Evolutionary conservation across 1,140 invertebrate species (phyloP).

Genomic region (Steinernema khuongi): DNA sequence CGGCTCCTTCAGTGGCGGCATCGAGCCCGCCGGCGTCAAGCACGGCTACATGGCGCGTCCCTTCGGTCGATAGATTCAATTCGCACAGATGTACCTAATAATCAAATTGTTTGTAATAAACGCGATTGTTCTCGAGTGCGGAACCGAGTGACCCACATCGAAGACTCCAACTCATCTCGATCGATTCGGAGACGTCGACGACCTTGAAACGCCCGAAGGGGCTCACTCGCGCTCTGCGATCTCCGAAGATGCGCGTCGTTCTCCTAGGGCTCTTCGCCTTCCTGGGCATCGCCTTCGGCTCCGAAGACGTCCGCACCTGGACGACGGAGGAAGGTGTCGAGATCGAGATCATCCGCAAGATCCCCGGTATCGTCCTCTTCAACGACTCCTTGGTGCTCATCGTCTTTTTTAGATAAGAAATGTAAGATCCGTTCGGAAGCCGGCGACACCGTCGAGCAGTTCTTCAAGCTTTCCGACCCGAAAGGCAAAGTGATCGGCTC

Average conservation of each 20-base stretch:
- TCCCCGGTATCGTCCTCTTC: too few species aligned
- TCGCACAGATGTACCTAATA: not conserved
- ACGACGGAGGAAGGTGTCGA: conserved; percentile 58
- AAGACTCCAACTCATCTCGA: conserved; percentile 6
- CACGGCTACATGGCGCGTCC: conserved; percentile 40
- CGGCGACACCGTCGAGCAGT: conserved; percentile 56
- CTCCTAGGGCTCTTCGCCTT: not conserved
- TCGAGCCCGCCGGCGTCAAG: conserved; percentile 43
- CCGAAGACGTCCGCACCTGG: conserved; percentile 49
- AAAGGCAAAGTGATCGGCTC: conserved; percentile 52
- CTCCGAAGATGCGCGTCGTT: conserved; percentile 3
- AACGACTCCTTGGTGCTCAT: not conserved
- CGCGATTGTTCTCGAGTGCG: not conserved
- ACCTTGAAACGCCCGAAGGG: not conserved
- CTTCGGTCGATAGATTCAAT: conserved; percentile 26
- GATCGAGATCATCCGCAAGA: conserved; percentile 58
- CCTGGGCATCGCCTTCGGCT: conserved; percentile 19
- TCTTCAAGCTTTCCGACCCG: conserved; percentile 53
- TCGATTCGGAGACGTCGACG: conserved; percentile 10
- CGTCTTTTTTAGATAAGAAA: conserved; percentile 40
- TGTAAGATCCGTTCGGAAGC: conserved; percentile 49
- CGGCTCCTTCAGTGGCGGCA: conserved; percentile 38
- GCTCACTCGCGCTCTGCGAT: conserved; percentile 4
- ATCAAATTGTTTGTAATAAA: not conserved
- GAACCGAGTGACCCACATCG: conserved; percentile 11